These are phyloP conservation scores for Eidolon helvum DNA, from an alignment of 2,113 vertebrate species.

Conservation along the genomic window DNA sequence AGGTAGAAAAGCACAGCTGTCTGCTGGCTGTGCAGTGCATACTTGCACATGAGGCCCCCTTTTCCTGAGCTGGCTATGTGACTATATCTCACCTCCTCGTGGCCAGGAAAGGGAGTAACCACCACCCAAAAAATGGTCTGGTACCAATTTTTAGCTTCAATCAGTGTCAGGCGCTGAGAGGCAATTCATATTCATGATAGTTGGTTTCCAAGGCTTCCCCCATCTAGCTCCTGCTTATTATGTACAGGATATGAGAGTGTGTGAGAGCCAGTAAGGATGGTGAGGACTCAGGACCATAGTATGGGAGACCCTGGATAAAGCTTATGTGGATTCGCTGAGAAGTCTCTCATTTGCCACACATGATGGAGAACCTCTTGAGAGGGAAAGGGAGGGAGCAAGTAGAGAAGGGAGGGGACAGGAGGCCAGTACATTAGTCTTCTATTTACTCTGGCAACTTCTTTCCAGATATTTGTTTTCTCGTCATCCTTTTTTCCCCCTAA, in stretches of 20 bases:
- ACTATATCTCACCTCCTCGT: neutral
- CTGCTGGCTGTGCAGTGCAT: neutral
- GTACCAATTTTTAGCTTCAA: neutral
- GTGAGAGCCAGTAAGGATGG: neutral
- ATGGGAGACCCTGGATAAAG: neutral
- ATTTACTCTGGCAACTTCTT: neutral
- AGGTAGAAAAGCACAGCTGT: neutral
- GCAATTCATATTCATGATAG: neutral
- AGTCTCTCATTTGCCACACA: neutral
- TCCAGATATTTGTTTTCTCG: neutral
- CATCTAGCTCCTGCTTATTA: no score
- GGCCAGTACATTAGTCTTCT: neutral
- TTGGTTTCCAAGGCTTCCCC: neutral
- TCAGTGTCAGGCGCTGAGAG: neutral
- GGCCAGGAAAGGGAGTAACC: neutral
- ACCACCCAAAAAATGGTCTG: neutral
- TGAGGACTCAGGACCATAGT: neutral
- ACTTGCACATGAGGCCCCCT: neutral
- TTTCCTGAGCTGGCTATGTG: neutral
- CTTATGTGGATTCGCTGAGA: neutral
- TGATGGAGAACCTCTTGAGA: neutral
- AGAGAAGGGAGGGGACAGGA: neutral
- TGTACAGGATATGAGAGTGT: neutral
- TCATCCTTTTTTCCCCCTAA: neutral
- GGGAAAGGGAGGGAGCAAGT: neutral